Percentiles rank a stretch among this genome's conserved stretches.
These are phyloP conservation scores for Acanthosepion pharaonis DNA, from an alignment of 2,888 invertebrate genomes.

Conservation along the genomic window DNA sequence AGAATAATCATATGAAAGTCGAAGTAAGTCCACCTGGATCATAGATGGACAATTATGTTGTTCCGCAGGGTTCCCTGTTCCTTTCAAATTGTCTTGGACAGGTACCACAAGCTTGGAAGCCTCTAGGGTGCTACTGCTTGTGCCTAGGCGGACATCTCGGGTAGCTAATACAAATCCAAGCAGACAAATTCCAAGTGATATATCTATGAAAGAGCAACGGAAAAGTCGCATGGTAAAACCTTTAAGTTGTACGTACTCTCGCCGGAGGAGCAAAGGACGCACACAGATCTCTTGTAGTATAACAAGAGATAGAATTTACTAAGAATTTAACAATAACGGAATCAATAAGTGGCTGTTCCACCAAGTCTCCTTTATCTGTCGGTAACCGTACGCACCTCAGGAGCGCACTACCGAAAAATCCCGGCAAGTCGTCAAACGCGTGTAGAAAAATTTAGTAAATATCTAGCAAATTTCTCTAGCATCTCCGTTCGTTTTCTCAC, in stretches of 20 bases:
- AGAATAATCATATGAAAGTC: conserved; percentile 45
- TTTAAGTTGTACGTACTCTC: conserved; percentile 46
- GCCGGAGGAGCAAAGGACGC: conserved; percentile 44
- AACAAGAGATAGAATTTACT: conserved; percentile 36
- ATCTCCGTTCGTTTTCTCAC: conserved; percentile 38
- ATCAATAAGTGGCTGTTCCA: conserved; percentile 44
- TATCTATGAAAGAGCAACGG: conserved; percentile 20
- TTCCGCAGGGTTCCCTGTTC: conserved; percentile 35
- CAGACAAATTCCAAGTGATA: conserved; percentile 39
- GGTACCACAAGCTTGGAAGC: conserved; percentile 24
- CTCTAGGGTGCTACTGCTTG: conserved; percentile 37
- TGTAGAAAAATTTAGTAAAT: conserved; percentile 34
- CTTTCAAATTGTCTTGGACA: conserved; percentile 43
- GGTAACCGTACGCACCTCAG: neutral
- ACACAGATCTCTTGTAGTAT: conserved; percentile 42
- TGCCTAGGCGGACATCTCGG: conserved; percentile 42
- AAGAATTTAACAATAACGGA: conserved; percentile 39
- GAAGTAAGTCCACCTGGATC: conserved; percentile 45
- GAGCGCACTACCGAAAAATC: neutral
- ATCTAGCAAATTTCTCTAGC: neutral
- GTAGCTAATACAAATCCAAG: conserved; percentile 45
- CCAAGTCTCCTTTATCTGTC: conserved; percentile 37
- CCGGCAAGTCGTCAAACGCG: conserved; percentile 13
- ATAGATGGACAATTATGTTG: conserved; percentile 43
- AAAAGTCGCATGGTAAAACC: conserved; percentile 46